Conservation (phyloP, 1,140 invertebrate genomes). For the Scylla paramamosain region DNA sequence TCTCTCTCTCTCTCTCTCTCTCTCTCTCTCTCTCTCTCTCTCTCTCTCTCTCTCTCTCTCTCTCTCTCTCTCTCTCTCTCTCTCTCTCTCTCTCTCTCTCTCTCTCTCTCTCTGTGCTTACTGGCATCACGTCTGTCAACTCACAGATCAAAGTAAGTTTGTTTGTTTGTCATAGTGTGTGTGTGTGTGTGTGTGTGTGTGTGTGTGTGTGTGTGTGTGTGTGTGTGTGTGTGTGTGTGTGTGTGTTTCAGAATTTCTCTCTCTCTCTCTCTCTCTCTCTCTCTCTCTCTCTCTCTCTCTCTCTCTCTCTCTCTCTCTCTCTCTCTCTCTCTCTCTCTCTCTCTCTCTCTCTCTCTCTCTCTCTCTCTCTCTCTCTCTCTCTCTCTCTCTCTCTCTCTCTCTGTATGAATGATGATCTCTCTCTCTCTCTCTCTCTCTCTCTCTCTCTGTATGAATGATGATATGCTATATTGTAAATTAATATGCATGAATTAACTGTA, state of each 20-base stretch:
- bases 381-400: slow-evolving; percentile 29
- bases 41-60: too few relatives aligned
- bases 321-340: not conserved
- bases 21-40: too few relatives aligned
- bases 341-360: slow-evolving; percentile 11
- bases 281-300: not conserved
- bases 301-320: not conserved
- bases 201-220: slow-evolving; percentile 20
- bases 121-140: too few relatives aligned
- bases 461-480: slow-evolving; percentile 51
- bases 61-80: too few relatives aligned
- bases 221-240: slow-evolving; percentile 10
- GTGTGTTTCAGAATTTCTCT: not conserved
- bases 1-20: too few relatives aligned
- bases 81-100: too few relatives aligned
- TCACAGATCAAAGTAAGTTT: too few relatives aligned
- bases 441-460: not conserved
- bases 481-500: not conserved
- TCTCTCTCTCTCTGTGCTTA: too few relatives aligned
- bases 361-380: slow-evolving; percentile 2
- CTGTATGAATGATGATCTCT: not conserved
- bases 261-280: not conserved
- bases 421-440: too few relatives aligned
- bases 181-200: slow-evolving; percentile 7
- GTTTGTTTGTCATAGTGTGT: too few relatives aligned